Percentiles rank a stretch among this genome's conserved stretches.
phyloP scores from a whole-genome alignment of 2,113 vertebrate genomes.

The Chaetura pelagica region DNA sequence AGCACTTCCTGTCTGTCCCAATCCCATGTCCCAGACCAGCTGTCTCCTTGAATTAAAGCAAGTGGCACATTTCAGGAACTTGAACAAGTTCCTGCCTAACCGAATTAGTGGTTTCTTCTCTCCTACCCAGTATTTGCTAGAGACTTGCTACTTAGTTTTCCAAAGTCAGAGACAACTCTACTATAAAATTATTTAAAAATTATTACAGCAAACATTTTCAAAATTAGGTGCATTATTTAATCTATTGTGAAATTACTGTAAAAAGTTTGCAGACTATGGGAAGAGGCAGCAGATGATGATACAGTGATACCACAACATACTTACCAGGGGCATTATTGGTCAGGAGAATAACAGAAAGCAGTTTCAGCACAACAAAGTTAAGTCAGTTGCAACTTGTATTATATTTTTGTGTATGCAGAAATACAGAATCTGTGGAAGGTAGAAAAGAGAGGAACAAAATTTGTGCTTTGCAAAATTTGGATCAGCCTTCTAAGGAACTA shows the following conservation, averaged over 20 bases:
- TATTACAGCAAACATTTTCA: not conserved
- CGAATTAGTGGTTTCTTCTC: not conserved
- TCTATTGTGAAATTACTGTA: not conserved
- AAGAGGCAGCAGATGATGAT: not conserved
- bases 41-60: not conserved
- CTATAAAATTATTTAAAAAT: not conserved
- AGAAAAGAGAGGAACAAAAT: not conserved
- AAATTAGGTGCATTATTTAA: not conserved
- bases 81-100: not conserved
- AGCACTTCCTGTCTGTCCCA: not conserved
- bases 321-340: not conserved
- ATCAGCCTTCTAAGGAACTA: not conserved
- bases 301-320: not conserved
- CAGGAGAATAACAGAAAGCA: not conserved
- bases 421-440: no score
- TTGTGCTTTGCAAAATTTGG: not conserved
- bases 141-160: not conserved
- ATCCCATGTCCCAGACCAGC: not conserved
- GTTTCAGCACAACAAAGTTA: not conserved
- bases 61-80: not conserved
- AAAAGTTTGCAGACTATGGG: not conserved
- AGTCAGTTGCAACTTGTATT: rapidly evolving
- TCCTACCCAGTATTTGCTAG: not conserved
- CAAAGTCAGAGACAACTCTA: not conserved
- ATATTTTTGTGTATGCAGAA: not conserved